phyloP scores from a whole-genome alignment of 2,113 vertebrate species.

The Paradoxurus hermaphroditus region DNA sequence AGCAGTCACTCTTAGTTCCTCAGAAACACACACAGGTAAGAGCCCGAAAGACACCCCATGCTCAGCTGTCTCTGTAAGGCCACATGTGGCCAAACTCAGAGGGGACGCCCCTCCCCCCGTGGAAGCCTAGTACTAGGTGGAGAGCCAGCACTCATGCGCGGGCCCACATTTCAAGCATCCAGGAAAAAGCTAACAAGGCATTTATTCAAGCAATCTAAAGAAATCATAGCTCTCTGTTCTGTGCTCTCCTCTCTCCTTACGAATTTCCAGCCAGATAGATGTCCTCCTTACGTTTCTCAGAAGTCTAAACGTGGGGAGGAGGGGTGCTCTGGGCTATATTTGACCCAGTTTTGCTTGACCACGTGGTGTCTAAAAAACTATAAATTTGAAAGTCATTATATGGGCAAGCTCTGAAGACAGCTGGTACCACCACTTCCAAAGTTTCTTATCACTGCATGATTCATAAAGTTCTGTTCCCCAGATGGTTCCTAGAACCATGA shows the following conservation, averaged over 20 bases:
- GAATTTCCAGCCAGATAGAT: neutral
- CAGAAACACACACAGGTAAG: neutral
- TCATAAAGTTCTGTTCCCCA: neutral
- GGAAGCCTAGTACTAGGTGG: neutral
- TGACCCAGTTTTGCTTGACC: neutral
- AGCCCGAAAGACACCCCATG: neutral
- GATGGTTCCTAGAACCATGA: accelerated
- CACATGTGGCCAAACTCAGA: neutral
- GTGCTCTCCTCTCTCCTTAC: neutral
- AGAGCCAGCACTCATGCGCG: neutral
- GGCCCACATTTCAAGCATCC: neutral
- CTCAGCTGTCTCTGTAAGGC: too few species aligned
- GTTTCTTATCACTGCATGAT: neutral
- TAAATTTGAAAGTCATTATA: neutral
- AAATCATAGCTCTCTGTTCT: neutral
- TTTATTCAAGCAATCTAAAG: neutral
- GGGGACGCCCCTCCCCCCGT: accelerated
- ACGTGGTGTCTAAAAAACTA: neutral
- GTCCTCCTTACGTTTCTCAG: neutral
- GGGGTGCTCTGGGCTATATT: neutral
- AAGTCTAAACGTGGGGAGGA: neutral
- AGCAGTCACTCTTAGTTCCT: too few species aligned
- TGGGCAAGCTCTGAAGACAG: neutral
- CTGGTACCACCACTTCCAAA: neutral
- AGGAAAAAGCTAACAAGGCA: neutral